A percentile compares a stretch with the other conserved stretches of the same genome.
Evolutionary conservation across 2,888 invertebrate genomes (phyloP).

Genomic region (Xestoiulus laeticollis): DNA sequence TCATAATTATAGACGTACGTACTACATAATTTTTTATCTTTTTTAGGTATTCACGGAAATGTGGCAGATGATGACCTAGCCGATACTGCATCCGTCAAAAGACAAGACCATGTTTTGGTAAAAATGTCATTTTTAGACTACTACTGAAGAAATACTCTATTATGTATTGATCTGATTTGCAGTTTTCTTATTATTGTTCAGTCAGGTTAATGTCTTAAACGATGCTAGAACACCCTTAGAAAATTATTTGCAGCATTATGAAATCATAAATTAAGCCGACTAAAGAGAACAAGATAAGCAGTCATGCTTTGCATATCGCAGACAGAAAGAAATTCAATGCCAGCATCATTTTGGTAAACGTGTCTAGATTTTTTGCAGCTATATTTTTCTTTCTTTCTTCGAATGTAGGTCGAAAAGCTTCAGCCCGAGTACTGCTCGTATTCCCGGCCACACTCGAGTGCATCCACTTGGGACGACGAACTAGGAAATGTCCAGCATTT

Average conservation of each 20-base stretch:
- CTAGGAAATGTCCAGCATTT: constrained; percentile 4
- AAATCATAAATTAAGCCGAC: too few relatives aligned
- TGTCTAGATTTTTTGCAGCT: not conserved
- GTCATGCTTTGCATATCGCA: not conserved
- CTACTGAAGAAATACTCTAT: too few relatives aligned
- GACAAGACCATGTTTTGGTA: constrained; percentile 15
- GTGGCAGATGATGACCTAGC: not conserved
- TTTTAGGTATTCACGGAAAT: not conserved
- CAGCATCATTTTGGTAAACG: not conserved
- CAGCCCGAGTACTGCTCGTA: not conserved
- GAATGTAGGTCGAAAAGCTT: constrained; percentile 17
- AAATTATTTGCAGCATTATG: too few relatives aligned
- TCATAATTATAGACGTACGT: too few relatives aligned
- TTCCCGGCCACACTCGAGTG: not conserved
- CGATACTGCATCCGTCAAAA: not conserved
- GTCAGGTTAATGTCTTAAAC: too few relatives aligned
- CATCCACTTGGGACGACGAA: not conserved
- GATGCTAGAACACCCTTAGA: too few relatives aligned
- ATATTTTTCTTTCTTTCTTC: not conserved
- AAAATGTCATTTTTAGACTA: too few relatives aligned
- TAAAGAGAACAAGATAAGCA: not conserved
- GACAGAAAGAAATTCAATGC: not conserved
- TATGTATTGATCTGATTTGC: too few relatives aligned
- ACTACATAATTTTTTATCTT: too few relatives aligned
- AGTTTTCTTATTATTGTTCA: too few relatives aligned